Evolutionary conservation across 2,888 invertebrate species (phyloP).

Genomic region (Sthenelais limicola): DNA sequence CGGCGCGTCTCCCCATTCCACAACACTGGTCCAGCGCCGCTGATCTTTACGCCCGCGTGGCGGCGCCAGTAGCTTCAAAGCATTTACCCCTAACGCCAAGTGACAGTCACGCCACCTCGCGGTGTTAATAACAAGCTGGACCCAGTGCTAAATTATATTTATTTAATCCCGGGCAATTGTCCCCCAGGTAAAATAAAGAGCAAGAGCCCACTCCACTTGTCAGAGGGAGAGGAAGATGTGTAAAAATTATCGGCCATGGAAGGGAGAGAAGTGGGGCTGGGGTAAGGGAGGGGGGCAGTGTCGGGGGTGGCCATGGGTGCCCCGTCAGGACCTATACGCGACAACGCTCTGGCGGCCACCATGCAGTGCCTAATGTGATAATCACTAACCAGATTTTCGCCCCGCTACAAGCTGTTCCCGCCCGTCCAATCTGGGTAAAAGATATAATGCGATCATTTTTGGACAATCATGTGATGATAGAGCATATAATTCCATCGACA

Average conservation of each 20-base stretch:
- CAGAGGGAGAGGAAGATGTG: no score
- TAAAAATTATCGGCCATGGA: no score
- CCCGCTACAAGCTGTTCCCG: conserved; percentile 7
- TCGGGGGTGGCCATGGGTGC: no score
- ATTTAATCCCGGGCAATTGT: conserved; percentile 15
- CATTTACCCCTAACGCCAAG: not conserved
- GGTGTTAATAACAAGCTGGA: conserved; percentile 34
- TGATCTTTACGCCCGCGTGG: conserved; percentile 29
- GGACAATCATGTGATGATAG: conserved; percentile 39
- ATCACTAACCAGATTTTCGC: no score
- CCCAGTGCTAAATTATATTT: conserved; percentile 27
- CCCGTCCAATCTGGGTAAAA: conserved; percentile 28
- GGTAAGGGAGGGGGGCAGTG: no score
- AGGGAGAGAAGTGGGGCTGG: no score
- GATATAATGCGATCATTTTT: conserved; percentile 35
- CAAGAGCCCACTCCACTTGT: no score
- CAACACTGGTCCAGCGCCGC: not conserved
- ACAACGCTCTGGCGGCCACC: conserved; percentile 22
- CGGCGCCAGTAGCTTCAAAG: not conserved
- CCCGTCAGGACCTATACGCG: no score
- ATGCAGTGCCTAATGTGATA: conserved; percentile 31
- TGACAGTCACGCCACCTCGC: conserved; percentile 25
- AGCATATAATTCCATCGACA: conserved; percentile 28
- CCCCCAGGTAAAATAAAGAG: no score
- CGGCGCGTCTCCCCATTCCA: not conserved